Evolutionary conservation across 2,113 vertebrate species (phyloP), one percentile per base, ranked within the genome.

Genomic region (Chunga burmeisteri): DNA sequence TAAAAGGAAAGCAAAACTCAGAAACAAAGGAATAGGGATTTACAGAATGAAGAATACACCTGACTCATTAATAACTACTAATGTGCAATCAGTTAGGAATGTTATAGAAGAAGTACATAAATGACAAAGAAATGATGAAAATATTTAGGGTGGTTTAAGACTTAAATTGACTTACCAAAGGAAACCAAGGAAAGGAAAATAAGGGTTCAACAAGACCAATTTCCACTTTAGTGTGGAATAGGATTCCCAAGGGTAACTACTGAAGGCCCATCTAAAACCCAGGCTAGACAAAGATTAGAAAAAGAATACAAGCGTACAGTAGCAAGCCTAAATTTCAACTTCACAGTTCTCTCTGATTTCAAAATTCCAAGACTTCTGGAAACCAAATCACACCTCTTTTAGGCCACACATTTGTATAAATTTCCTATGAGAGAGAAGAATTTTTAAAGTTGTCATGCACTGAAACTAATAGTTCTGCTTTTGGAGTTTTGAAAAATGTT

Each of bases 281-380:
- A 84, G 82, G 86, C 90, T 93, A 92, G 79, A 73, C 46, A 93
- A 96, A 95, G 65, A 95, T 86, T 92, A 95, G 75, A 90, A 96
- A 93, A 96, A 83, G 47, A 93, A 94, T 71, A 84, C 29, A 81
- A 81, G 55, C n/a, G 83, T 91, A 81, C 20, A 70, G 50, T 44
- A 80, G 56, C 53, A 88, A 68, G 63, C 58, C 86, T 90, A 78
- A 83, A 90, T 96, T 94, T 92, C 81, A 86, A 44, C 63, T 90
- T 81, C 44, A 74, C 27, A 62, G 50, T 50, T 93, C 34, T 58
- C 86, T 95, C 83, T 62, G 62, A 80, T 81, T 94, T 90, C 44
- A 83, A 88, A 93, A 93, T 47, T 58, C 67, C 79, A 86, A 86
- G 67, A 71, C 38, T 88, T 92, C 63, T 3, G 3, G 90, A 90